phyloP scores from a whole-genome alignment of 2,113 vertebrate species.

The Trachemys scripta region DNA sequence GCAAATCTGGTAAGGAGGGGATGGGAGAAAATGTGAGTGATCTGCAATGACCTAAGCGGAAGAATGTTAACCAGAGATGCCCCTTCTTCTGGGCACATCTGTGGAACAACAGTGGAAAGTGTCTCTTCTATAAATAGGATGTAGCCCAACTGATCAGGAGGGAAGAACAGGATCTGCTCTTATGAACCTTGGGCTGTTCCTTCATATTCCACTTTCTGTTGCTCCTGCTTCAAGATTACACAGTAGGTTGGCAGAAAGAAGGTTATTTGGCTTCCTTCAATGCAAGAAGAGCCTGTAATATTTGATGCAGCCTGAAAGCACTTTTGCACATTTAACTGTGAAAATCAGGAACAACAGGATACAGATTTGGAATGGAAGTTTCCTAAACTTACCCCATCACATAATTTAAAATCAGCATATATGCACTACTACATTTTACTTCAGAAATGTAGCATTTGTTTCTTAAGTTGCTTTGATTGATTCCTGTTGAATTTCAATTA shows the following conservation, averaged over 20 bases:
- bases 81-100: neutral
- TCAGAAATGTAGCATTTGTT: neutral
- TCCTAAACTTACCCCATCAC: neutral
- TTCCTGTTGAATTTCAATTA: neutral
- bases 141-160: neutral
- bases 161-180: neutral
- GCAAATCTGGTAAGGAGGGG: neutral
- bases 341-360: neutral
- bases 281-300: accelerated
- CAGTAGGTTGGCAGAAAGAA: neutral
- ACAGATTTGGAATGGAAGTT: neutral
- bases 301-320: neutral
- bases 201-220: neutral
- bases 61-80: neutral
- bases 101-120: neutral
- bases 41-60: neutral
- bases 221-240: neutral
- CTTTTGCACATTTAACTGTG: neutral
- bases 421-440: neutral
- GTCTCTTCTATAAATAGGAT: neutral
- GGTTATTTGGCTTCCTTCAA: neutral
- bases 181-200: neutral
- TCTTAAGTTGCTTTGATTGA: neutral
- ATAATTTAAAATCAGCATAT: neutral
- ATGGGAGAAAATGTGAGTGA: neutral